phyloP scores from a whole-genome alignment of 2,797 vertebrate species.

The Acrossocheilus wenchowensis region DNA sequence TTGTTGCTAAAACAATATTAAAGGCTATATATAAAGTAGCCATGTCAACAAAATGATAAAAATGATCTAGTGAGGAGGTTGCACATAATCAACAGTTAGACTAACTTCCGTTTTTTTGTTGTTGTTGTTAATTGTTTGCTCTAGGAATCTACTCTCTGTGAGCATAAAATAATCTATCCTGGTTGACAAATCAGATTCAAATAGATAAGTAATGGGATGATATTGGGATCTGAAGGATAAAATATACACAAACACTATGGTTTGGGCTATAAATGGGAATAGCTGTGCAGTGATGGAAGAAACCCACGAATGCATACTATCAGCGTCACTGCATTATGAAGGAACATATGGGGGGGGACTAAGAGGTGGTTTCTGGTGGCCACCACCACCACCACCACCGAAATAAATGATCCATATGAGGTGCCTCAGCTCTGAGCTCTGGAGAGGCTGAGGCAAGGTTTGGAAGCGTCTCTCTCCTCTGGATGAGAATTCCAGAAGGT shows the following conservation, averaged over 20 bases:
- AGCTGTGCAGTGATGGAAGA: background rate
- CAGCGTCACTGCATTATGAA: constrained; percentile 49
- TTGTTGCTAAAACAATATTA: background rate
- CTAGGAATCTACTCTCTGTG: background rate
- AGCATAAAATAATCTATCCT: background rate
- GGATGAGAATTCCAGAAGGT: constrained; percentile 73
- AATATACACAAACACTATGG: background rate
- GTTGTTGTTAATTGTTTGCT: background rate
- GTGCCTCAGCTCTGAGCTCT: constrained; percentile 59
- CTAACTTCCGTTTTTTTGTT: background rate
- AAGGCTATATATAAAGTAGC: background rate
- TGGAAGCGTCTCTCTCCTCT: constrained; percentile 58
- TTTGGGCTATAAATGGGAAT: background rate
- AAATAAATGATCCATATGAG: constrained; percentile 33
- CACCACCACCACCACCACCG: constrained; percentile 37
- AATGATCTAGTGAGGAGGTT: background rate
- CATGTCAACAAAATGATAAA: background rate
- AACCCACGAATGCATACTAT: background rate
- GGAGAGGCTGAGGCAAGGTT: constrained; percentile 68
- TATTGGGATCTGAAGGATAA: background rate
- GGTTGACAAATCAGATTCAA: background rate
- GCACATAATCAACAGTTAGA: background rate
- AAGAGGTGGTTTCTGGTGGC: constrained; percentile 61
- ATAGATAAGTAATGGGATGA: background rate
- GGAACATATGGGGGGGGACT: constrained; percentile 67